Evolutionary conservation across 2,888 invertebrate genomes (phyloP), one percentile per base, ranked within the genome.

Genomic region (Pediacus dermestoides): DNA sequence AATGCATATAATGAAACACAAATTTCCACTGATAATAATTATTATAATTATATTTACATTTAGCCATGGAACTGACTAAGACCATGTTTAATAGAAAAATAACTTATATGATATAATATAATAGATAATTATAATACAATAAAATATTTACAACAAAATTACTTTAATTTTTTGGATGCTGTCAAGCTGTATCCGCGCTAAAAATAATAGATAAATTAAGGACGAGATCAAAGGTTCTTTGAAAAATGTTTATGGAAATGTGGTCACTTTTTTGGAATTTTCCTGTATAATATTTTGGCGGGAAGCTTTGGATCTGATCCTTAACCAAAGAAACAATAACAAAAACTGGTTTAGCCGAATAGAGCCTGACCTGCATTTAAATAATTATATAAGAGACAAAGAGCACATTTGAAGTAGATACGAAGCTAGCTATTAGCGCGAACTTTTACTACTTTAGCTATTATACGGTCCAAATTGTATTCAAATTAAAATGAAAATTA

Each of bases 31-130:
- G 52, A 50, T 67, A 64, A 64, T 68, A 60, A 60, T 64, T 64
- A 64, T 66, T 64, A 63, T 67, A 61, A 66, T 65, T 63, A 66
- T 68, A 67, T 68, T 60, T 67, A 68, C 68, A 68, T 64, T 66
- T 61, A 67, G 67, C 64, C 64, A 64, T 64, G 62, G 55, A 59
- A 61, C 60, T 64, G 65, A 67, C 66, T 66, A 61, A 64, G 64
- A 66, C 64, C 64, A 67, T 64, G 61, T 64, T 64, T 66, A 68
- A 68, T 68, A 68, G 65, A 68, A 68, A 68, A 68, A 68, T 68
- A 68, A 68, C 68, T 68, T 67, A 64, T 65, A 66, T 62, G 62
- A 64, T 67, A 61, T n/a, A n/a, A n/a, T 64, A 63, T 64, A 65
- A 66, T 66, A 63, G 63, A 62, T 59, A 66, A 66, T 64, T 68